phyloP scores from a whole-genome alignment of 2,113 vertebrate species.

The Gymnobelideus leadbeateri region DNA sequence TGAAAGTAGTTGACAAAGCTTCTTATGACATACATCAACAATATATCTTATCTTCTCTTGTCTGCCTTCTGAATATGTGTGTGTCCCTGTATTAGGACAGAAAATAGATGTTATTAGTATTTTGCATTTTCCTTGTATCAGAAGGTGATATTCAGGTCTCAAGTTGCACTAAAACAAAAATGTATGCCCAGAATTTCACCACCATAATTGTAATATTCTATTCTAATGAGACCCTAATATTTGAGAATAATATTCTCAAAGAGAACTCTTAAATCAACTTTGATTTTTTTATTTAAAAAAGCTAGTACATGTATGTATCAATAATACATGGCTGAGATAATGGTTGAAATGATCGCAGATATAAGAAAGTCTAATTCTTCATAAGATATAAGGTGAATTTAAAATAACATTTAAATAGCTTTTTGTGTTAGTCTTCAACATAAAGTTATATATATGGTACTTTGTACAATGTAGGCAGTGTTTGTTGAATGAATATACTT shows the following conservation, averaged over 20 bases:
- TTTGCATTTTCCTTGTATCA: slow-evolving; percentile 34
- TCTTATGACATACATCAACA: neutral
- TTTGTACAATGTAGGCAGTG: neutral
- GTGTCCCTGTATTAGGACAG: slow-evolving; percentile 6
- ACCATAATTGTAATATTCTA: slow-evolving; percentile 14
- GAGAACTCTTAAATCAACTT: slow-evolving; percentile 49
- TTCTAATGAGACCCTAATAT: neutral
- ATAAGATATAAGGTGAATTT: slow-evolving; percentile 40
- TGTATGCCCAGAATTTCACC: slow-evolving; percentile 51
- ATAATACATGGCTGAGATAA: slow-evolving; percentile 10
- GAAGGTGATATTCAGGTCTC: slow-evolving; percentile 39
- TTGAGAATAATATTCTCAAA: slow-evolving; percentile 56
- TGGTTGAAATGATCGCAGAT: slow-evolving; percentile 33
- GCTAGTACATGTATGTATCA: slow-evolving; percentile 35
- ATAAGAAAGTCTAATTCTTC: neutral
- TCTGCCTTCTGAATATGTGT: neutral
- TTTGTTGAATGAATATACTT: neutral
- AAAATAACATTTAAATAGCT: slow-evolving; percentile 47
- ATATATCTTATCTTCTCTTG: neutral
- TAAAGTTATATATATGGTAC: neutral
- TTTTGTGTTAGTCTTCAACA: slow-evolving; percentile 39
- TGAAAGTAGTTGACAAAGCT: neutral
- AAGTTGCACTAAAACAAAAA: slow-evolving; percentile 52
- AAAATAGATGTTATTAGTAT: slow-evolving; percentile 48
- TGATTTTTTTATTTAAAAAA: slow-evolving; percentile 58